Evolutionary conservation across 1,140 invertebrate genomes (phyloP).

Genomic region (Stratiolaelaps scimitus): DNA sequence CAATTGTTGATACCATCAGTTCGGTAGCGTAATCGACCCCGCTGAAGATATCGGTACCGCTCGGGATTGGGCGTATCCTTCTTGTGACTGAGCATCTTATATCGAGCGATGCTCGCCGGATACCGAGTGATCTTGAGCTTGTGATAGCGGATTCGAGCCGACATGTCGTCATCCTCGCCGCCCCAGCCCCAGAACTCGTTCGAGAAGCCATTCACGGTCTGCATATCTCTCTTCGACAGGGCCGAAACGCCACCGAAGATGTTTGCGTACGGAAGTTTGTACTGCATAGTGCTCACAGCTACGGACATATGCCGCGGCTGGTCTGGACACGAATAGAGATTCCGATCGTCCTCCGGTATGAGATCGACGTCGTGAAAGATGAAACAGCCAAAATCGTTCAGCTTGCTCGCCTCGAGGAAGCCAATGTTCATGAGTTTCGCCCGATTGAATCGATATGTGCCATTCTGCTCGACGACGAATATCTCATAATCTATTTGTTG

Average conservation of each 20-base stretch:
- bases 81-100: conserved; percentile 76
- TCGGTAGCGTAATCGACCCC: conserved; percentile 63
- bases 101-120: conserved; percentile 68
- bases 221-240: conserved; percentile 64
- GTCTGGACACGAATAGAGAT: conserved; percentile 75
- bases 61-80: conserved; percentile 77
- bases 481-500: conserved; percentile 50
- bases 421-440: conserved; percentile 92
- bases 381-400: conserved; percentile 50
- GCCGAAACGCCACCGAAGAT: conserved; percentile 64
- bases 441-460: conserved; percentile 57
- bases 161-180: conserved; percentile 84
- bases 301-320: conserved; percentile 41
- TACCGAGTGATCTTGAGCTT: conserved; percentile 71
- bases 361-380: conserved; percentile 93
- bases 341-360: conserved; percentile 77
- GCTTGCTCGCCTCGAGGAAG: conserved; percentile 66
- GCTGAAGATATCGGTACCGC: conserved; percentile 66
- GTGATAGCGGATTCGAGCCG: conserved; percentile 57
- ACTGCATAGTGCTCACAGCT: conserved; percentile 37
- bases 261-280: conserved; percentile 38
- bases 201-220: conserved; percentile 72
- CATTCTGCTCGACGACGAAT: conserved; percentile 47
- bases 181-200: conserved; percentile 88
- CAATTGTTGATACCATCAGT: conserved; percentile 73